These are phyloP conservation scores for Pomacea maculata DNA, from an alignment of 1,140 invertebrate species.

Conservation along the genomic window DNA sequence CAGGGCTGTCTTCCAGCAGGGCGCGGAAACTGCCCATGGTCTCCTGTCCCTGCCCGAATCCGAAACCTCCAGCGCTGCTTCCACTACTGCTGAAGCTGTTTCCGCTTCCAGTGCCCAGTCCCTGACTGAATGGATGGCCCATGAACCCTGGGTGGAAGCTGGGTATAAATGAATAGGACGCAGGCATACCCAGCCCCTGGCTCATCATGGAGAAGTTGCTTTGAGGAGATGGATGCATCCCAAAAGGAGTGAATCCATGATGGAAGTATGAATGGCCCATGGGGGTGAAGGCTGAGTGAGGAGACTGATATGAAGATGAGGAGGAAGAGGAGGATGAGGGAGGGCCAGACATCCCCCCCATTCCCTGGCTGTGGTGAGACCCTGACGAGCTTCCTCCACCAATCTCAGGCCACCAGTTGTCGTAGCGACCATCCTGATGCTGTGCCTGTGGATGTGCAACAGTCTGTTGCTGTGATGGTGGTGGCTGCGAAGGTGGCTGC, in stretches of 20 bases:
- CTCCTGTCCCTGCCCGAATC: conserved; percentile 3
- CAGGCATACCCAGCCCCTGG: conserved; percentile 16
- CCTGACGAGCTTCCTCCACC: neutral
- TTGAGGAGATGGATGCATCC: conserved; percentile 8
- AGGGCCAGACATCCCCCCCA: neutral
- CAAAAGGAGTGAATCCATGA: conserved; percentile 12
- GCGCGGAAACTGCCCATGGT: conserved; percentile 17
- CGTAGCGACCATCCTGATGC: conserved; percentile 12
- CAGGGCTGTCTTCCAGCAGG: conserved; percentile 13
- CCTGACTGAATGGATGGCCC: conserved; percentile 12
- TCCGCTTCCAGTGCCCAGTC: neutral
- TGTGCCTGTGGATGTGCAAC: conserved; percentile 13
- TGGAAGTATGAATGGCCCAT: conserved; percentile 17
- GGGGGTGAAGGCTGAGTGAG: conserved; percentile 22
- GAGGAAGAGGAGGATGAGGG: neutral
- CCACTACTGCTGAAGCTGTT: neutral
- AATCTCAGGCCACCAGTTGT: conserved; percentile 14
- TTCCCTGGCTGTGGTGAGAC: neutral
- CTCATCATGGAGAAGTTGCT: conserved; percentile 18
- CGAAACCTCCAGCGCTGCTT: neutral
- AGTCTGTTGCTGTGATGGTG: conserved; percentile 8
- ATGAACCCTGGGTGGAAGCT: conserved; percentile 22
- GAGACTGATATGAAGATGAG: conserved; percentile 14
- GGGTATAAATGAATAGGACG: conserved; percentile 19
- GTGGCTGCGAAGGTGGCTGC: neutral